Evolutionary conservation across 2,888 invertebrate species (phyloP).

Genomic region (Deilephila elpenor): DNA sequence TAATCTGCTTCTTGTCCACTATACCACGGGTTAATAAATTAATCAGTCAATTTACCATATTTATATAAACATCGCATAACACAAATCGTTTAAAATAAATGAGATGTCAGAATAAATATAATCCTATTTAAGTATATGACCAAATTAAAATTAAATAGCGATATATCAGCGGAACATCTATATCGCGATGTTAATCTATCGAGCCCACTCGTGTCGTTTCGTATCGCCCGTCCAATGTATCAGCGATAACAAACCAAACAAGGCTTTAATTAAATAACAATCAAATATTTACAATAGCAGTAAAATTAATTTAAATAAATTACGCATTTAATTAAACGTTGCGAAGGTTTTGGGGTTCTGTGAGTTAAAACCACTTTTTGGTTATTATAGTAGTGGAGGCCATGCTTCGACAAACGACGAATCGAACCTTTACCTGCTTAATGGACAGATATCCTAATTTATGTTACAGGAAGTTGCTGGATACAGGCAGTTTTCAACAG

Average conservation of each 20-base stretch:
- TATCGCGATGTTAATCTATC: conserved; percentile 7
- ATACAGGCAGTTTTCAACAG: no score
- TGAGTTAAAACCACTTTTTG: not conserved
- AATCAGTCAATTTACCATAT: no score
- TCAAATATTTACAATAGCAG: conserved; percentile 19
- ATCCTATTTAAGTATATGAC: not conserved
- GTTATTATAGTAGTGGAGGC: not conserved
- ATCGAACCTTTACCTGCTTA: no score
- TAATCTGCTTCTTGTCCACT: no score
- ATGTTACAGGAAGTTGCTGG: no score
- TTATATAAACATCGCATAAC: no score
- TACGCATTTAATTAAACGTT: conserved; percentile 15
- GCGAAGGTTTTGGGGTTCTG: not conserved
- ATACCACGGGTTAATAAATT: no score
- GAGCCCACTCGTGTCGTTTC: conserved; percentile 2
- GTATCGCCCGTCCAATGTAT: not conserved
- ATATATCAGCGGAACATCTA: not conserved
- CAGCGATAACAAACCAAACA: conserved; percentile 17
- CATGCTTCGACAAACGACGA: no score
- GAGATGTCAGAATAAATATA: not conserved
- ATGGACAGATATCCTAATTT: no score
- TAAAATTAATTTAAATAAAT: conserved; percentile 30
- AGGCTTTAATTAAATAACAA: conserved; percentile 31
- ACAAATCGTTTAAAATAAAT: not conserved
- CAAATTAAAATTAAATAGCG: not conserved